Evolutionary conservation across 2,888 invertebrate species (phyloP), one percentile per base, ranked within the genome.

Genomic region (Biston stratarius): DNA sequence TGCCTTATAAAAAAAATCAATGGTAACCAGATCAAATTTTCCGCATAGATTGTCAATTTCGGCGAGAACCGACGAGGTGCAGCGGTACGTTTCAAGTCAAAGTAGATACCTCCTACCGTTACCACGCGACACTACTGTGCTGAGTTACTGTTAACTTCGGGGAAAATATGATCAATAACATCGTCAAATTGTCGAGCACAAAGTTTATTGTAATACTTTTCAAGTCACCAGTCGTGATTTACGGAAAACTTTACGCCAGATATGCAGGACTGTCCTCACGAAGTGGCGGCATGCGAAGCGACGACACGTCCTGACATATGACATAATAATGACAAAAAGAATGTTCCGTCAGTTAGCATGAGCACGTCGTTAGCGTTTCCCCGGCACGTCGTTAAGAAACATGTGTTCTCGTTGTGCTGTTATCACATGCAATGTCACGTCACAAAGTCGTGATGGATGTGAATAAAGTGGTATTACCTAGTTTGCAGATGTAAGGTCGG

Each of bases 401-500:
- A 84, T 80, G 83, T 83, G 84, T 81, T 78, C 80, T 80, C 77
- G 78, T 80, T 76, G 76, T 69, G 70, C 64, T 83, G 83, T 81
- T 79, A 81, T 81, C 78, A 77, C 81, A 80, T 78, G 78, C 79
- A 80, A 77, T 83, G 86, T 85, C 85, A 83, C 78, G 78, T 79
- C 71, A 62, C 33, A 68, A 53, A 69, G 67, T 71, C 70, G 69
- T 73, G 85, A 89, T 87, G 86, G 77, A 77, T 78, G 81, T 79
- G 83, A 84, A 83, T 83, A 85, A 80, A 81, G 81, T 81, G 81
- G 79, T 84, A 85, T 87, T 85, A 81, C 80, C 83, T 83, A 84
- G 83, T 86, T 84, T 83, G 79, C 76, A 80, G 79, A 80, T 73
- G 67, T 64, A 61, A 59, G 65, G 55, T 44, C 44, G 24, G 55